phyloP scores from a whole-genome alignment of 2,888 invertebrate species.

The Loripinus fragilis region DNA sequence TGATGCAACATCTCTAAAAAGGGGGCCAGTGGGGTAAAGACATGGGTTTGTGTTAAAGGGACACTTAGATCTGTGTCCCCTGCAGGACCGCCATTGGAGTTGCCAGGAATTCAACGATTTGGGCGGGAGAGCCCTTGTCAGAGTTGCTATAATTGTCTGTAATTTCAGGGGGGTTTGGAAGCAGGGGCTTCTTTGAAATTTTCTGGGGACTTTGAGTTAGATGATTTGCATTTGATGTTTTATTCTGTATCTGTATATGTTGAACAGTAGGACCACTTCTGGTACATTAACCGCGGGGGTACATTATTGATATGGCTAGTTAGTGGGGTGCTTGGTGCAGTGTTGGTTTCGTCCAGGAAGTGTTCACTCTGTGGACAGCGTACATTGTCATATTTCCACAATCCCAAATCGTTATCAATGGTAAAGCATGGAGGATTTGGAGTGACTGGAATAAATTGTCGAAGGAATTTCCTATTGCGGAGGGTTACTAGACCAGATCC shows the following conservation, averaged over 20 bases:
- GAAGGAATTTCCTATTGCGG: constrained; percentile 58
- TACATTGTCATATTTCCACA: background rate
- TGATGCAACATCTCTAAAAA: background rate
- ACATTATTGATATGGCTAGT: background rate
- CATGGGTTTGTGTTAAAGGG: too few relatives aligned
- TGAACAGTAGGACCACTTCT: too few relatives aligned
- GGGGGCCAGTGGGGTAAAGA: background rate
- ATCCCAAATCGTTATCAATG: constrained; percentile 3
- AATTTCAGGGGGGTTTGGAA: background rate
- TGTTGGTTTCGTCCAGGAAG: background rate
- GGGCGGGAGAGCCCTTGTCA: background rate
- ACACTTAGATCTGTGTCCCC: background rate
- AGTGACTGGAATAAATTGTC: constrained; percentile 41
- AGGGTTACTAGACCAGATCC: constrained; percentile 59
- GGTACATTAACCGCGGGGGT: too few relatives aligned
- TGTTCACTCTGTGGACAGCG: background rate
- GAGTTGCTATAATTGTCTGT: background rate
- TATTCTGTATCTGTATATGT: background rate
- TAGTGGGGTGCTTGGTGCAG: background rate
- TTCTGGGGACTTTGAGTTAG: background rate
- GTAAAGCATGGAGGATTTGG: background rate
- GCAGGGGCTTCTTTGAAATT: background rate
- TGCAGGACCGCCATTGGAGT: background rate
- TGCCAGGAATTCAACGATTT: background rate
- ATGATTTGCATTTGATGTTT: background rate